Conservation (phyloP, 2,797 vertebrate genomes). For the Synaphobranchus kaupii region DNA sequence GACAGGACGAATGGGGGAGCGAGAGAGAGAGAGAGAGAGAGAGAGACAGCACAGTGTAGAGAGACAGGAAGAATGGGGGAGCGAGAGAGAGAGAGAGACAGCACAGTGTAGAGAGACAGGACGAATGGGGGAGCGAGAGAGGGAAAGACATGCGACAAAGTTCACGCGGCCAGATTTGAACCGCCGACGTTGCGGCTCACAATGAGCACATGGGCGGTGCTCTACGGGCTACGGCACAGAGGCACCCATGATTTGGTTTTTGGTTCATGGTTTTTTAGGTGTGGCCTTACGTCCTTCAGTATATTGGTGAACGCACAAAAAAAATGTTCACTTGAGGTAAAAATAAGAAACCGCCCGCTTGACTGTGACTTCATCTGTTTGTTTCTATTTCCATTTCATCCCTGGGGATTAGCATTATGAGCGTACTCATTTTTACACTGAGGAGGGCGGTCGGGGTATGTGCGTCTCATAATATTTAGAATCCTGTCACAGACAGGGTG, state of each 20-base stretch:
- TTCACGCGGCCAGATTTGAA: too few relatives aligned
- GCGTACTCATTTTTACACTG: slow-evolving; percentile 54
- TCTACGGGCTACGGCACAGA: too few relatives aligned
- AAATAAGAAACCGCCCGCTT: neutral
- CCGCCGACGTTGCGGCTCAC: too few relatives aligned
- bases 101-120: too few relatives aligned
- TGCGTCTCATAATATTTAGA: slow-evolving; percentile 56
- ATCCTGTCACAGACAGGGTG: slow-evolving; percentile 31
- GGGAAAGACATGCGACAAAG: too few relatives aligned
- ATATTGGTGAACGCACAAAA: neutral
- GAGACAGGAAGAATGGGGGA: too few relatives aligned
- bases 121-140: too few relatives aligned
- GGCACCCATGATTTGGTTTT: neutral
- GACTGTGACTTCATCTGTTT: neutral
- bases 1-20: too few relatives aligned
- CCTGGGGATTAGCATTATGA: slow-evolving; percentile 33
- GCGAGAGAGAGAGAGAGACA: too few relatives aligned
- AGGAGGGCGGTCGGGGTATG: slow-evolving; percentile 42
- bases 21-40: too few relatives aligned
- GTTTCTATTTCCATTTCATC: slow-evolving; percentile 35
- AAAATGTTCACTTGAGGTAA: neutral
- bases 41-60: too few relatives aligned
- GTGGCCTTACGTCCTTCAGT: neutral
- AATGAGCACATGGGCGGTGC: too few relatives aligned
- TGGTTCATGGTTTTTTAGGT: neutral